phyloP scores from a whole-genome alignment of 2,797 vertebrate species.

The Clarias platycephalus region DNA sequence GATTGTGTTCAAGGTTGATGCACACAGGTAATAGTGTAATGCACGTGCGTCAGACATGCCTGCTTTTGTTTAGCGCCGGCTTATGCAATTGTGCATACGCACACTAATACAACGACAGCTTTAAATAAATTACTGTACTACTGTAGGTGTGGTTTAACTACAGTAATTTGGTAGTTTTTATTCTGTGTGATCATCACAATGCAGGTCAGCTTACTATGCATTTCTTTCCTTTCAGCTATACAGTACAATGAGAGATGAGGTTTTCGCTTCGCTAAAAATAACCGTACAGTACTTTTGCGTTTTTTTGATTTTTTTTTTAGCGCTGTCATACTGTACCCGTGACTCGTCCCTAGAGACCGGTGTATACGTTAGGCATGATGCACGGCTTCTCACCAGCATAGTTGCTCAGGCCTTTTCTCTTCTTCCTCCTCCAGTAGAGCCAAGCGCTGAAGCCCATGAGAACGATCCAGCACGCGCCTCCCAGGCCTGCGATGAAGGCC shows the following conservation, averaged over 20 bases:
- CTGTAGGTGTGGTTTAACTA: background rate
- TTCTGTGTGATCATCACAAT: constrained; percentile 17
- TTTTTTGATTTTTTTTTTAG: background rate
- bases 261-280: constrained; percentile 7
- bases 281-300: background rate
- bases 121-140: constrained; percentile 23
- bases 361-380: constrained; percentile 25
- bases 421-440: constrained; percentile 99
- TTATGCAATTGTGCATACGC: background rate
- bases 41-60: constrained; percentile 49
- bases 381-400: constrained; percentile 86
- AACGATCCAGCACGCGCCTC: constrained; percentile 98
- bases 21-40: constrained; percentile 67
- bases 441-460: constrained; percentile 99
- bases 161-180: background rate
- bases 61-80: constrained; percentile 65
- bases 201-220: constrained; percentile 24
- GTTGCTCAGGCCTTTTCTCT: constrained; percentile 99
- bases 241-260: background rate
- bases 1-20: constrained; percentile 67
- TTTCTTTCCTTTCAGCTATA: background rate
- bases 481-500: constrained; percentile 97
- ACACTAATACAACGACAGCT: background rate
- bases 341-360: constrained; percentile 8
- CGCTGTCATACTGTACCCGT: background rate